Evolutionary conservation across 1,140 invertebrate species (phyloP).

Genomic region (Drosophila jambulina): DNA sequence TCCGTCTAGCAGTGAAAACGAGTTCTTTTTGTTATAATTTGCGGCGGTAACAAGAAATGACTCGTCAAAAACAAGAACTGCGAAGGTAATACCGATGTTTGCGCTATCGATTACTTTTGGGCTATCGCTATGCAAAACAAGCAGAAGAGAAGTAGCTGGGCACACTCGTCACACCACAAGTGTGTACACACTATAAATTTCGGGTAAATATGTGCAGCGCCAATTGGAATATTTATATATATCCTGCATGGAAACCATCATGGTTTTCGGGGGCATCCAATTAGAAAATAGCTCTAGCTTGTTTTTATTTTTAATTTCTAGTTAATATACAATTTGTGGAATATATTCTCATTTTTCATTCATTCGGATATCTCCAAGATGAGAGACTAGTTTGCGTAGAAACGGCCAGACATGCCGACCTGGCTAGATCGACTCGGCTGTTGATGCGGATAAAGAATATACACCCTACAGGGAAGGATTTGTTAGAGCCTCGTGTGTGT

Average conservation of each 20-base stretch:
- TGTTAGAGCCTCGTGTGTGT: too few species aligned
- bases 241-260: not conserved
- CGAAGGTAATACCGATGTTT: constrained; percentile 23
- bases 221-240: not conserved
- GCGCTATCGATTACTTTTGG: not conserved
- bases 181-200: not conserved
- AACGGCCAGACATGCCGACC: too few species aligned
- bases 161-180: not conserved
- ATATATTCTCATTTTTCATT: not conserved
- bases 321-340: not conserved
- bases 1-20: constrained; percentile 21
- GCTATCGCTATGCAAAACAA: not conserved
- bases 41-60: constrained; percentile 59
- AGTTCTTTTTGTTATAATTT: constrained; percentile 43
- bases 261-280: not conserved
- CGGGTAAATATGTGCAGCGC: not conserved
- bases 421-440: not conserved
- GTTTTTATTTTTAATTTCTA: not conserved
- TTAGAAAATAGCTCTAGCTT: not conserved
- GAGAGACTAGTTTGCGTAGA: too few species aligned
- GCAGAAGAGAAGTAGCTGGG: not conserved
- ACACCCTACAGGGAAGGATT: too few species aligned
- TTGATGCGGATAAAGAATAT: too few species aligned
- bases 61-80: constrained; percentile 75
- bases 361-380: not conserved